Evolutionary conservation across 2,888 invertebrate species (phyloP), one percentile per base, ranked within the genome.

Genomic region (Caenorhabditis imperialis): DNA sequence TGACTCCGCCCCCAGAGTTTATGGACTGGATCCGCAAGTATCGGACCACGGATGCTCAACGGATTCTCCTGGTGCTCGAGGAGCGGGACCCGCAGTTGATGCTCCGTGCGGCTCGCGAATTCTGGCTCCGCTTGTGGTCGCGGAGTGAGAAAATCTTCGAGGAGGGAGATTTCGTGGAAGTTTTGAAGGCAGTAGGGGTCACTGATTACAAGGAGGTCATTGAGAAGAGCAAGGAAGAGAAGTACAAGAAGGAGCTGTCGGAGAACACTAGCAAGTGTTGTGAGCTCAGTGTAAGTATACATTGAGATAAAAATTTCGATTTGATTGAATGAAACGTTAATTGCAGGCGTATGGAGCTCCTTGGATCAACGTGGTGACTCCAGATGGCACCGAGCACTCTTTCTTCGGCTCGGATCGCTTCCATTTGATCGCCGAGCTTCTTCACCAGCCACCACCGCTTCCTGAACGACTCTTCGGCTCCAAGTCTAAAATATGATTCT

Each of bases 1-100:
- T 89, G 7, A 87, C 83, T 16, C 62, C 79, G 1, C 89, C 89
- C 16, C 67, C 69, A 37, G 58, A 74, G 35, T 75, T 75, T 53
- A 63, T 62, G 50, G 70, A 75, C 20, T 61, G 71, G 55, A 72
- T 81, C 25, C 42, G 63, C 6, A 61, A 67, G 22, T 73, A 76
- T 18, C 77, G 62, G 3, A 79, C 79, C 6, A 57, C 62, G 10
- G 60, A 75, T 20, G 80, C 82, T 1, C 51, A 48, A 51, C 51
- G 65, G 10, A 20, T 77, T 10, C 35, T 79, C 25, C 45, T 77
- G 25, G 77, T 73, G 18, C 33, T 78, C 10, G 50, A 74, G 27
- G 47, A 67, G 18, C 51, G 58, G 22, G 50, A 51, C 22, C 47
- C 50, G 16, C 75, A 57, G 5, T 40, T 62, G 6, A 60, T 77